phyloP scores from a whole-genome alignment of 2,888 invertebrate genomes.

The Hedya salicella region DNA sequence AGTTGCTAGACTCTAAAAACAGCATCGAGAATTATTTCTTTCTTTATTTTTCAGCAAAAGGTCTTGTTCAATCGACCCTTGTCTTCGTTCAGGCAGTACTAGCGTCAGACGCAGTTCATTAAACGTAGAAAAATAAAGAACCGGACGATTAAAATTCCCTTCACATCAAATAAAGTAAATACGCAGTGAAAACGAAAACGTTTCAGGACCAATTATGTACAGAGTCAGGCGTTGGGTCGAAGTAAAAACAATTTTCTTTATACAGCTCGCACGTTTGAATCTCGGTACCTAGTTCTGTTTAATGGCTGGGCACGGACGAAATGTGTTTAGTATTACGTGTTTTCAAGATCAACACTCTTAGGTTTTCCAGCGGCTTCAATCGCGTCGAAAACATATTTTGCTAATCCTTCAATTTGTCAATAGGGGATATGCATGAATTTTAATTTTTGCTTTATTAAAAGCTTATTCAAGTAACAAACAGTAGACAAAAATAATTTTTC shows the following conservation, averaged over 20 bases:
- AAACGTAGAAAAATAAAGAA: conserved; percentile 2
- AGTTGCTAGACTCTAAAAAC: too few relatives aligned
- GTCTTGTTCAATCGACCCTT: neutral
- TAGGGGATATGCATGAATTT: too few relatives aligned
- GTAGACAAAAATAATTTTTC: too few relatives aligned
- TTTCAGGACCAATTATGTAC: conserved; percentile 11
- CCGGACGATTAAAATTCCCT: conserved; percentile 11
- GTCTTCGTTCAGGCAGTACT: neutral
- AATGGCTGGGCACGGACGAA: neutral
- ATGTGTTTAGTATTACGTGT: neutral
- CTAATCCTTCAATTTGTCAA: too few relatives aligned
- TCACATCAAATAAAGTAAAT: conserved; percentile 7
- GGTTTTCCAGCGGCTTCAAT: too few relatives aligned
- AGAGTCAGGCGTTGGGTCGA: neutral
- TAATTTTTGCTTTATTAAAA: too few relatives aligned
- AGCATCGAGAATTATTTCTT: too few relatives aligned
- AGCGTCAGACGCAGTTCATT: neutral
- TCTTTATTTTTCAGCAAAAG: neutral
- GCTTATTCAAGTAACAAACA: too few relatives aligned
- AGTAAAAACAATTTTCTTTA: conserved; percentile 4
- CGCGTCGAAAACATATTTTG: too few relatives aligned
- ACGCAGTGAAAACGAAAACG: conserved; percentile 8
- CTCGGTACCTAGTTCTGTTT: neutral
- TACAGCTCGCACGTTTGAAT: neutral
- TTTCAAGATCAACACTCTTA: neutral